phyloP scores from a whole-genome alignment of 2,797 vertebrate genomes.

The Xyrichtys novacula region DNA sequence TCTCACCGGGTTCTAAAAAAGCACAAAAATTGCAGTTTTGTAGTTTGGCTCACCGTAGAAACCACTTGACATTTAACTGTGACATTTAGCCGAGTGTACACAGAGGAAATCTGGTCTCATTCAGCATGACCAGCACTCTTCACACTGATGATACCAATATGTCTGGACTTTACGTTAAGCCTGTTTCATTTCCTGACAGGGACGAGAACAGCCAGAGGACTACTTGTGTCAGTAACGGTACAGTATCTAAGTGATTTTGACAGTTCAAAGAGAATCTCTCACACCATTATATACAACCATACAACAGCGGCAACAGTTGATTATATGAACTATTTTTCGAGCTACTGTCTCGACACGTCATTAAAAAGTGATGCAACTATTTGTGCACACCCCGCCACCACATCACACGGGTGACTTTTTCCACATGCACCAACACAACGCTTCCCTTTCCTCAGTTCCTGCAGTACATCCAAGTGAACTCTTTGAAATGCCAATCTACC shows the following conservation, averaged over 20 bases:
- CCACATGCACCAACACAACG: conserved; percentile 26
- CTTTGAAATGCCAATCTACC: conserved; percentile 73
- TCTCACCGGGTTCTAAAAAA: conserved; percentile 20
- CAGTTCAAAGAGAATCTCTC: conserved; percentile 1
- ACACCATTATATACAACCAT: conserved; percentile 2
- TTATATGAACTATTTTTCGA: too few relatives aligned
- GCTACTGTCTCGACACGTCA: conserved; percentile 14
- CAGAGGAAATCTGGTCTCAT: conserved; percentile 9
- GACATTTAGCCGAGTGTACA: conserved; percentile 12
- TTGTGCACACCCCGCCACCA: background rate
- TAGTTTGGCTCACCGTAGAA: background rate
- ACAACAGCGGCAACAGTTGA: too few relatives aligned
- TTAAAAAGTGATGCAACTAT: conserved; percentile 16
- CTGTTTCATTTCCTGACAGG: conserved; percentile 61
- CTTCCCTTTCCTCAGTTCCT: conserved; percentile 36
- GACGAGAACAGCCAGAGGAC: conserved; percentile 48
- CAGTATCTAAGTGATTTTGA: conserved; percentile 22
- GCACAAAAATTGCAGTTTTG: conserved; percentile 15
- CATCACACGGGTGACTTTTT: conserved; percentile 42
- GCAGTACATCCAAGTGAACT: conserved; percentile 66
- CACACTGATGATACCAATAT: conserved; percentile 54
- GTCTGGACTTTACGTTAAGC: conserved; percentile 37
- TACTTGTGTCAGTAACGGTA: conserved; percentile 21
- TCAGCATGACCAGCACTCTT: conserved; percentile 40
- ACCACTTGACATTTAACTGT: conserved; percentile 11